Conservation (phyloP, 1,140 invertebrate genomes). For the Muscidifurax raptorellus region DNA sequence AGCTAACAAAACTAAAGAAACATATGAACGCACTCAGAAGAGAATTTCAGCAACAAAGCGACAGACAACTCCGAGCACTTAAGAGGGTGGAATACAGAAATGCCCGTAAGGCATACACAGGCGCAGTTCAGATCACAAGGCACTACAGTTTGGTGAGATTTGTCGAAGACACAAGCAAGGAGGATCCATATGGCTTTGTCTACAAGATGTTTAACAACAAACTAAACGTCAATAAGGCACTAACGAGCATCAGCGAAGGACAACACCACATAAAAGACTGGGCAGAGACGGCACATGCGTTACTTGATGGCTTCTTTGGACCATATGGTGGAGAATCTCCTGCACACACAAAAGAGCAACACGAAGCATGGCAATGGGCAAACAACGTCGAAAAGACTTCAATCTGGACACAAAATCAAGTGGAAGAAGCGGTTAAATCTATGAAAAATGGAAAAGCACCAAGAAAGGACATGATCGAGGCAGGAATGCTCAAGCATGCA, state of each 20-base stretch:
- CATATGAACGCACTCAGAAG: neutral
- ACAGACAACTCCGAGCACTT: neutral
- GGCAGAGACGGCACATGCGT: neutral
- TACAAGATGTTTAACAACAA: conserved; percentile 8
- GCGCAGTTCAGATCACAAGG: neutral
- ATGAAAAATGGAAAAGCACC: conserved; percentile 6
- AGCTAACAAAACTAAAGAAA: neutral
- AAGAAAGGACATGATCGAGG: too few relatives aligned
- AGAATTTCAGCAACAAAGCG: neutral
- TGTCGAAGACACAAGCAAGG: neutral
- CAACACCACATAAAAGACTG: neutral
- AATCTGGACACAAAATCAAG: neutral
- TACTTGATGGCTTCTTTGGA: neutral
- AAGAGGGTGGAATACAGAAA: neutral
- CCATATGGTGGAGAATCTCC: too few relatives aligned
- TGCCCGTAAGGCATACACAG: neutral
- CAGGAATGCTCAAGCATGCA: too few relatives aligned
- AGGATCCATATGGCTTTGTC: neutral
- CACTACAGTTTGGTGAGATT: neutral
- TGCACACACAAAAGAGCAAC: too few relatives aligned
- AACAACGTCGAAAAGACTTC: neutral
- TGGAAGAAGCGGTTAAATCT: neutral
- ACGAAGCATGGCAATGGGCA: neutral
- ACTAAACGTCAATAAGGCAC: neutral
- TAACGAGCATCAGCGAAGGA: neutral